Conservation (phyloP, 64 coral and sea anemone species). For the Exaiptasia diaphana region DNA sequence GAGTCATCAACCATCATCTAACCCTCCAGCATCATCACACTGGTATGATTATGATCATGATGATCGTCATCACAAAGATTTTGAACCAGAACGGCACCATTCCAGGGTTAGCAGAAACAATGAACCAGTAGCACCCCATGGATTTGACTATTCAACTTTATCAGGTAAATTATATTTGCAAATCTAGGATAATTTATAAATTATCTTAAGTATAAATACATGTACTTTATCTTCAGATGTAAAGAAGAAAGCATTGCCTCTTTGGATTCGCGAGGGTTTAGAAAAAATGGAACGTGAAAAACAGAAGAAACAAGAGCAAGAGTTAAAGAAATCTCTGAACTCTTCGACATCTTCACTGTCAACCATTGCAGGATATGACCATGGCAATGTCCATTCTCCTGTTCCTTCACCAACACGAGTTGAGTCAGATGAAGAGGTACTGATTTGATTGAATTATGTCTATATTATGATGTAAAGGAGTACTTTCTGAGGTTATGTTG, state of each 20-base stretch:
- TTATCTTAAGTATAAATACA: too few species aligned
- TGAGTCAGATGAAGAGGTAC: constrained; percentile 55
- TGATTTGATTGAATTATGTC: background rate
- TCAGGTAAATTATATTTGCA: background rate
- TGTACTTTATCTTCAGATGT: constrained; percentile 59
- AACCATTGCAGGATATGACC: constrained; percentile 75
- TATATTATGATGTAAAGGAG: background rate
- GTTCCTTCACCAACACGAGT: constrained; percentile 53
- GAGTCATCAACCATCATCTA: constrained; percentile 30
- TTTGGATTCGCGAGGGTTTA: constrained; percentile 96
- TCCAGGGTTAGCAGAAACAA: background rate
- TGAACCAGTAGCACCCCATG: constrained; percentile 27
- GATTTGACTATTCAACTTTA: constrained; percentile 9
- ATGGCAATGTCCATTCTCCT: constrained; percentile 69
- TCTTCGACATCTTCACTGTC: constrained; percentile 61
- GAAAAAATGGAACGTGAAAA: constrained; percentile 95
- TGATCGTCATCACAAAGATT: constrained; percentile 48
- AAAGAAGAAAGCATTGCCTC: constrained; percentile 91
- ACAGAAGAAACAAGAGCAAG: constrained; percentile 71
- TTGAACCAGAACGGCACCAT: constrained; percentile 43
- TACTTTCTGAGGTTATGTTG: too few species aligned
- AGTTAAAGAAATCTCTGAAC: constrained; percentile 65
- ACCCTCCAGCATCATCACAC: constrained; percentile 15
- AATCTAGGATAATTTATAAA: too few species aligned
- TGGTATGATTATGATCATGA: constrained; percentile 71